phyloP scores from a whole-genome alignment of 2,888 invertebrate species.

The Drosophila trichaetosa region DNA sequence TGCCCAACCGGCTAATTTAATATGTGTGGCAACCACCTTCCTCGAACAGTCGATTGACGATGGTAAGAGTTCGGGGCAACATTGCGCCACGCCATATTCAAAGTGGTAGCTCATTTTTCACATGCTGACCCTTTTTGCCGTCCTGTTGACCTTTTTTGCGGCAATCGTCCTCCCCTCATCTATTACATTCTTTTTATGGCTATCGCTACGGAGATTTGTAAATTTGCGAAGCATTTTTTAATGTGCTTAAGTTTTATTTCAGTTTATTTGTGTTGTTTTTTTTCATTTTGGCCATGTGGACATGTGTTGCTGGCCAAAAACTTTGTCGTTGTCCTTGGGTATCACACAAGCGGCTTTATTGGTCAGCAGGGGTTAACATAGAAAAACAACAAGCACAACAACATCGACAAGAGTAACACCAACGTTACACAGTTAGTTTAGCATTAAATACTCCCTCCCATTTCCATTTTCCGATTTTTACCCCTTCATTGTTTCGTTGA shows the following conservation, averaged over 20 bases:
- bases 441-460: constrained; percentile 60
- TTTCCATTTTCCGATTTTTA: constrained; percentile 34
- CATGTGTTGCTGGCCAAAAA: constrained; percentile 70
- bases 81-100: constrained; percentile 45
- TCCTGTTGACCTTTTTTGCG: constrained; percentile 66
- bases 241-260: constrained; percentile 78
- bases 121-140: constrained; percentile 60
- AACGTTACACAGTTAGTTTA: constrained; percentile 59
- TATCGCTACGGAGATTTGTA: constrained; percentile 69
- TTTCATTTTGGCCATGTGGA: constrained; percentile 35
- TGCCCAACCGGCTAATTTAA: constrained; percentile 58
- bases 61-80: not conserved
- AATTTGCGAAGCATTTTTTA: constrained; percentile 80
- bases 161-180: not conserved
- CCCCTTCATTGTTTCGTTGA: constrained; percentile 31
- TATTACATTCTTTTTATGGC: constrained; percentile 22
- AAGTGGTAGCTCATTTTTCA: constrained; percentile 70
- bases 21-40: constrained; percentile 48
- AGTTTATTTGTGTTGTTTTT: constrained; percentile 26
- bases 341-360: constrained; percentile 80
- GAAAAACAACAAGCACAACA: constrained; percentile 34
- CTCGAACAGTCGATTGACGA: constrained; percentile 18
- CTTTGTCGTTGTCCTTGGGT: constrained; percentile 69
- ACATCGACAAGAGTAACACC: constrained; percentile 17
- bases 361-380: constrained; percentile 75